phyloP scores from a whole-genome alignment of 2,888 invertebrate genomes.

The Hyles lineata region DNA sequence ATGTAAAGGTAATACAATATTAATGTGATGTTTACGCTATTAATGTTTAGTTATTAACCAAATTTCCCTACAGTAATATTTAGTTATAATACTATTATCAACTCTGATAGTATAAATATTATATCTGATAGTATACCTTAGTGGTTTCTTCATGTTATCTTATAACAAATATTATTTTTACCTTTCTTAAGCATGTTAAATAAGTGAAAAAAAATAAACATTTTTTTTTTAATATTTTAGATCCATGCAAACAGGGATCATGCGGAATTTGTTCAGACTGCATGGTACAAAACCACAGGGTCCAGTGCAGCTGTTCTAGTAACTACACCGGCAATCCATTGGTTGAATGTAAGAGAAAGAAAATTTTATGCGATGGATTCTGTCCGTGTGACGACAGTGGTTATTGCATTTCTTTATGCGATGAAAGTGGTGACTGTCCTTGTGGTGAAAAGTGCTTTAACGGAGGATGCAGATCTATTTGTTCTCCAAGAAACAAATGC shows the following conservation, averaged over 20 bases:
- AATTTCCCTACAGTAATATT: too few species aligned
- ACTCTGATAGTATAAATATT: too few species aligned
- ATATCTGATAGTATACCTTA: too few species aligned
- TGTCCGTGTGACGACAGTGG: constrained; percentile 93
- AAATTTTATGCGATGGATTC: constrained; percentile 88
- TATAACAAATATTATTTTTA: too few species aligned
- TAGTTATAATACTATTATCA: too few species aligned
- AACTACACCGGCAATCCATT: constrained; percentile 93
- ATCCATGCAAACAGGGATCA: constrained; percentile 90
- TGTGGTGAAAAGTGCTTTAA: constrained; percentile 92
- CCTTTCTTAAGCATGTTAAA: background rate
- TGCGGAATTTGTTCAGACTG: constrained; percentile 95
- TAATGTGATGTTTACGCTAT: background rate
- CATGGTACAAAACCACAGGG: constrained; percentile 92
- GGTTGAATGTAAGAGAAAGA: constrained; percentile 90
- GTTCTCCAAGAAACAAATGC: constrained; percentile 88
- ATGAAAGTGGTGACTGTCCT: constrained; percentile 87
- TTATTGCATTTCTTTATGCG: constrained; percentile 90
- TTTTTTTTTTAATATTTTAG: constrained; percentile 61
- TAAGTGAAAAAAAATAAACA: background rate
- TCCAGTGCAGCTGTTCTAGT: constrained; percentile 93
- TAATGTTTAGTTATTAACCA: background rate
- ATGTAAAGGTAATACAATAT: constrained; percentile 86
- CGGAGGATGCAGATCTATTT: constrained; percentile 90
- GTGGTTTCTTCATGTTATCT: background rate